Evolutionary conservation across 1,140 invertebrate species (phyloP).

Genomic region (Drosophila orena): DNA sequence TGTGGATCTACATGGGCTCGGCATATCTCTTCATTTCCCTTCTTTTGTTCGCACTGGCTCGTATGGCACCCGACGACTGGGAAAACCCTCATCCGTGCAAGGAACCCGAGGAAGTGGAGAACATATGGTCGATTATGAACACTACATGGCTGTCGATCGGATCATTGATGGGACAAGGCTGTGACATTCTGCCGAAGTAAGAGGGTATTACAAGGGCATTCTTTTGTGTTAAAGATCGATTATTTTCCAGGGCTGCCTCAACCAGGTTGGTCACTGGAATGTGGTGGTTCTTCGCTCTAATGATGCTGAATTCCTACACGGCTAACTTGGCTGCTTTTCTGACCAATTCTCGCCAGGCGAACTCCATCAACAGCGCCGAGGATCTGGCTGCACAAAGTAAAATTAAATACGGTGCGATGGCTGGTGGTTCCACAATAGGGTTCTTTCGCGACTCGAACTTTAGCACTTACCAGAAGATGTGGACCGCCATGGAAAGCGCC

Average conservation of each 20-base stretch:
- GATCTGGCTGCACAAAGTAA: slow-evolving; percentile 95
- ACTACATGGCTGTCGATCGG: slow-evolving; percentile 92
- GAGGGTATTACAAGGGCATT: neutral
- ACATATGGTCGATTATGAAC: slow-evolving; percentile 91
- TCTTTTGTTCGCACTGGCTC: slow-evolving; percentile 90
- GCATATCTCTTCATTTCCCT: slow-evolving; percentile 94
- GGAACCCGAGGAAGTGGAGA: slow-evolving; percentile 92
- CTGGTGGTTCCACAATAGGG: slow-evolving; percentile 90
- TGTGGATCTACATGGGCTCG: slow-evolving; percentile 96
- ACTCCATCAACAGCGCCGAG: slow-evolving; percentile 94
- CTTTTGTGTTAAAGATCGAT: too few species aligned
- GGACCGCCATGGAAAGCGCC: slow-evolving; percentile 90
- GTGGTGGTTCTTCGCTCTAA: slow-evolving; percentile 99
- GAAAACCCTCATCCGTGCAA: slow-evolving; percentile 94
- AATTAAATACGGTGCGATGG: slow-evolving; percentile 93
- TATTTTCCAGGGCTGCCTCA: slow-evolving; percentile 91
- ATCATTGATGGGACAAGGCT: slow-evolving; percentile 92
- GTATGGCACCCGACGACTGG: slow-evolving; percentile 95
- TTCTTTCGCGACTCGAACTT: slow-evolving; percentile 88
- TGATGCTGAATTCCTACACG: slow-evolving; percentile 98
- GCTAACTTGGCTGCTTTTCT: slow-evolving; percentile 98
- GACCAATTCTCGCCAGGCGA: slow-evolving; percentile 93
- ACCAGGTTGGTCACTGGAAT: slow-evolving; percentile 93
- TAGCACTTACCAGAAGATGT: slow-evolving; percentile 86
- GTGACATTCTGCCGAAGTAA: slow-evolving; percentile 89